Evolutionary conservation across 2,797 vertebrate species (phyloP).

Genomic region (Crypturellus tataupa): DNA sequence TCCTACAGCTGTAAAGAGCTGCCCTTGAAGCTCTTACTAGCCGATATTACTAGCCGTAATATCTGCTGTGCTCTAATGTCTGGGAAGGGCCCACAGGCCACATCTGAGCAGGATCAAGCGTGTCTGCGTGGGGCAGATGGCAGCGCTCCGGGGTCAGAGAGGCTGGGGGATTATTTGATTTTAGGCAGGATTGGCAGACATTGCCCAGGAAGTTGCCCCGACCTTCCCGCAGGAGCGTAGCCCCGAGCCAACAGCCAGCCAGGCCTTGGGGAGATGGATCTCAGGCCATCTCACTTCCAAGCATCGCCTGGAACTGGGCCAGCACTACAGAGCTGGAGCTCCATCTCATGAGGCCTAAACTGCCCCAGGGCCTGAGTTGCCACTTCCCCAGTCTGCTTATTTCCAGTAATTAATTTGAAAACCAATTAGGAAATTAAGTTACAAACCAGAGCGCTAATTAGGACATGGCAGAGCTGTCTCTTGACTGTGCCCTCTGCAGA

Average conservation of each 20-base stretch:
- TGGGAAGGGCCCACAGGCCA: neutral
- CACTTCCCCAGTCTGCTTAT: neutral
- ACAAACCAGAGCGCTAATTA: neutral
- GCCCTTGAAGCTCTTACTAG: too few relatives aligned
- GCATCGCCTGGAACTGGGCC: neutral
- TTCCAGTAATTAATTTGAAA: conserved; percentile 7
- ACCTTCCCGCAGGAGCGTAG: neutral
- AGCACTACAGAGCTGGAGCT: neutral
- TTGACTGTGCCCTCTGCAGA: neutral
- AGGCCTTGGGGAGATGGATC: neutral
- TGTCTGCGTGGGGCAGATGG: neutral
- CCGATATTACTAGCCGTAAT: too few relatives aligned
- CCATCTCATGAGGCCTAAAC: neutral
- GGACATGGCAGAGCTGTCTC: neutral
- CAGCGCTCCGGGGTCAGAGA: neutral
- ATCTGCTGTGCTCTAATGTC: neutral
- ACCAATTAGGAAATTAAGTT: neutral
- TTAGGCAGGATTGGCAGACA: neutral
- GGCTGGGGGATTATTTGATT: accelerated
- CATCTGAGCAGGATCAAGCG: accelerated
- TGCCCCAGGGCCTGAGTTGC: neutral
- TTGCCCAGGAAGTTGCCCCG: neutral
- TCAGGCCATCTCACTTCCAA: neutral
- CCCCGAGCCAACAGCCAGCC: accelerated
- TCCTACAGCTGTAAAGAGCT: accelerated